phyloP scores from a whole-genome alignment of 2,113 vertebrate species.

The Myiozetetes cayanensis region DNA sequence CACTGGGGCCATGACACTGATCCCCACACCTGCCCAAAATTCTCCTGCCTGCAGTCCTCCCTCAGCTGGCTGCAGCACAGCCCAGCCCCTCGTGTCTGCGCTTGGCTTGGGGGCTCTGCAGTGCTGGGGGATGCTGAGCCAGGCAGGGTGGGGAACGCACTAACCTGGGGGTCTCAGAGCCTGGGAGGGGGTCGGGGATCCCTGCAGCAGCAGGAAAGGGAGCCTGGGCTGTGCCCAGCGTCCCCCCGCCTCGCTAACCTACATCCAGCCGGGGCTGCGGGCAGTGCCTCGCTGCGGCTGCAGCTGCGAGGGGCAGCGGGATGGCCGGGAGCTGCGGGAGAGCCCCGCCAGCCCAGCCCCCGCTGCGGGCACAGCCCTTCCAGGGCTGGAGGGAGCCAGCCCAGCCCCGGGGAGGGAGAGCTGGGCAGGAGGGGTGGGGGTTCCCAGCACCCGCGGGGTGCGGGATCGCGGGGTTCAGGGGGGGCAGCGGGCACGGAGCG shows the following conservation, averaged over 20 bases:
- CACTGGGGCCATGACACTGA: fast-evolving
- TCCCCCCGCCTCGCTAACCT: slow-evolving; percentile 56
- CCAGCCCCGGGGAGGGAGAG: neutral
- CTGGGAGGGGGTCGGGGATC: neutral
- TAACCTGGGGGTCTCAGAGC: neutral
- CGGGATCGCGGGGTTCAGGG: neutral
- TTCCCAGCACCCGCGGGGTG: neutral
- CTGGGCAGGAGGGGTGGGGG: neutral
- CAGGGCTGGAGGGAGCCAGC: neutral
- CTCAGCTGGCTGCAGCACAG: neutral
- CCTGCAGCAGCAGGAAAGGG: neutral
- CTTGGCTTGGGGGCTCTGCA: neutral
- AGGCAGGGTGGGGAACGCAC: neutral
- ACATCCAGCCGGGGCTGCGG: slow-evolving; percentile 11
- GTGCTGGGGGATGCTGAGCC: neutral
- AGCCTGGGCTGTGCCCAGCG: neutral
- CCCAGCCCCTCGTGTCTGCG: neutral
- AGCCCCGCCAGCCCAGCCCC: neutral
- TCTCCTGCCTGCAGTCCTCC: neutral
- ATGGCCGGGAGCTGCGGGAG: neutral
- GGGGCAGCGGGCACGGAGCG: neutral
- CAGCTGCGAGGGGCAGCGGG: neutral
- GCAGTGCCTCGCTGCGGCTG: neutral
- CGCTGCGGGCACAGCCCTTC: neutral
- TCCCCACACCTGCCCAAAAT: fast-evolving